phyloP scores from a whole-genome alignment of 2,113 vertebrate species.

The Varanus komodoensis region DNA sequence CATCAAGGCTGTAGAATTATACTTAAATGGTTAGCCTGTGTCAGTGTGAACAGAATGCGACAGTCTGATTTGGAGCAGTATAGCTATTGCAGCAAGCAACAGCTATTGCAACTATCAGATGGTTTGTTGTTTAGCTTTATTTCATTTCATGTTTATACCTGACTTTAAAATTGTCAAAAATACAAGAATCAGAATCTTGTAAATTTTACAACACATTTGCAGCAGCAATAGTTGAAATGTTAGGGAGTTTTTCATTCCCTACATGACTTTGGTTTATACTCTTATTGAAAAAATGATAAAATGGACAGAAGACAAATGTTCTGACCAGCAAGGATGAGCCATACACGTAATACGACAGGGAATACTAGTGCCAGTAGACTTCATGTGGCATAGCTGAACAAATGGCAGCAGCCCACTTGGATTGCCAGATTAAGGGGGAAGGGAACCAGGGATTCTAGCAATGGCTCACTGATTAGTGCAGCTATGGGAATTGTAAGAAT shows the following conservation, averaged over 20 bases:
- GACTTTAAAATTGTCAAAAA: neutral
- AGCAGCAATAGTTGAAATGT: neutral
- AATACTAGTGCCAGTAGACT: neutral
- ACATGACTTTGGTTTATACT: neutral
- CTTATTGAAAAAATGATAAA: neutral
- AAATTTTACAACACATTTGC: neutral
- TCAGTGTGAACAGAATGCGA: neutral
- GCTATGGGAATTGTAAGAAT: neutral
- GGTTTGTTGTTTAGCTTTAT: neutral
- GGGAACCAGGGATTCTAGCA: neutral
- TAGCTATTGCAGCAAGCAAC: neutral
- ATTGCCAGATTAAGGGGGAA: neutral
- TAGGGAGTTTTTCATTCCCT: neutral
- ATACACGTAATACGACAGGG: neutral
- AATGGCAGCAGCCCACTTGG: neutral
- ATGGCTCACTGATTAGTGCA: neutral
- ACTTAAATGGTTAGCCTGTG: neutral
- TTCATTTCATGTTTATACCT: neutral
- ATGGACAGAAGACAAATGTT: neutral
- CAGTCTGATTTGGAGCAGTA: neutral
- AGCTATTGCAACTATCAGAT: neutral
- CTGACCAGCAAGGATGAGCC: neutral
- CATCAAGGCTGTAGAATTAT: too few relatives aligned
- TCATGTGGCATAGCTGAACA: neutral
- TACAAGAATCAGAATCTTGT: too few relatives aligned